A percentile compares a stretch with the other conserved stretches of the same genome.
Evolutionary conservation across 2,888 invertebrate genomes (phyloP).

Genomic region (Caenorhabditis zanzibari): DNA sequence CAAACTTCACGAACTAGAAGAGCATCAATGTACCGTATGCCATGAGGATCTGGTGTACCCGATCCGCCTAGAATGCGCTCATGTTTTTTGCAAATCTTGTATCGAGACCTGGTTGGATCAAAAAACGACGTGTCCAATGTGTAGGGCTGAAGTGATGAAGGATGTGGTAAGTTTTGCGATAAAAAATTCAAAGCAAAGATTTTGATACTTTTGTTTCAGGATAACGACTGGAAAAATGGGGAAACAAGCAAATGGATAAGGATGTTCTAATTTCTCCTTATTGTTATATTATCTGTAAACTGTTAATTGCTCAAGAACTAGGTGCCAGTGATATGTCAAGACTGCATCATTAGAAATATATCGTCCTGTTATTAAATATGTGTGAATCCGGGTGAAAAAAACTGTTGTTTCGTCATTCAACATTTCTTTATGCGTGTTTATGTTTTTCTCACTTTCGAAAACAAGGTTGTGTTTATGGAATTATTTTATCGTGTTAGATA

Average conservation of each 20-base stretch:
- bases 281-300: neutral
- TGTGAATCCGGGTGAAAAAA: slow-evolving; percentile 8
- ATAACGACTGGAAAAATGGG: slow-evolving; percentile 65
- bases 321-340: neutral
- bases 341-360: neutral
- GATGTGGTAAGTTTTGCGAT: slow-evolving; percentile 47
- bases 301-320: neutral
- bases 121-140: slow-evolving; percentile 79
- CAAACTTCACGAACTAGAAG: slow-evolving; percentile 11
- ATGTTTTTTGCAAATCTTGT: slow-evolving; percentile 79
- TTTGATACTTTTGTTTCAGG: slow-evolving; percentile 36
- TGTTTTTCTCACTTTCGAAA: neutral
- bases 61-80: slow-evolving; percentile 73
- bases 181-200: no score
- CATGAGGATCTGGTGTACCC: slow-evolving; percentile 43
- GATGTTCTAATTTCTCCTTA: slow-evolving; percentile 23
- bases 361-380: neutral
- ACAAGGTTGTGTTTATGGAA: neutral
- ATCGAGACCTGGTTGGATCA: slow-evolving; percentile 80
- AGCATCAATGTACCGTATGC: slow-evolving; percentile 47
- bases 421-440: slow-evolving; percentile 5
- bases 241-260: slow-evolving; percentile 51
- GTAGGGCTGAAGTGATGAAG: slow-evolving; percentile 69
- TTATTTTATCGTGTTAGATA: neutral
- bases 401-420: slow-evolving; percentile 16